Percentiles rank a stretch among this genome's conserved stretches.
Evolutionary conservation across 1,140 invertebrate genomes (phyloP).

Genomic region (Caligus rogercresseyi): DNA sequence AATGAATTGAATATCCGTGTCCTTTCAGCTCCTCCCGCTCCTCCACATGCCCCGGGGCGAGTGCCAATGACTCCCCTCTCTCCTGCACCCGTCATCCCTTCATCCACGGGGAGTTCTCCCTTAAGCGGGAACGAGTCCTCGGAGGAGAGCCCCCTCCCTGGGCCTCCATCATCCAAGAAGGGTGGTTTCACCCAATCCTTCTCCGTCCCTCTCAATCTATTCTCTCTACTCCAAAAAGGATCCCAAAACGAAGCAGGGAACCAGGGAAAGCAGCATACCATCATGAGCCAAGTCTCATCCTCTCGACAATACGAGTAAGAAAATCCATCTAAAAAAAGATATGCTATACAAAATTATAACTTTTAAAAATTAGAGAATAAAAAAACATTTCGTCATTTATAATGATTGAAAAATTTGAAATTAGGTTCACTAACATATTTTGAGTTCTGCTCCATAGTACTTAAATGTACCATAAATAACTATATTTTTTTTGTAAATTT

Average conservation of each 20-base stretch:
- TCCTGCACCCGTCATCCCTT: slow-evolving; percentile 5
- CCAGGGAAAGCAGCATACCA: not conserved
- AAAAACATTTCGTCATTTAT: no score
- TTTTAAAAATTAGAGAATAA: no score
- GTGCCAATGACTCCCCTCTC: not conserved
- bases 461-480: no score
- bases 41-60: not conserved
- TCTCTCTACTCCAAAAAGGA: not conserved
- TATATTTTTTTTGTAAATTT: no score
- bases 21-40: not conserved
- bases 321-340: not conserved
- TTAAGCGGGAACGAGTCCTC: not conserved
- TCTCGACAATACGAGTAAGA: no score
- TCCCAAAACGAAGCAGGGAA: not conserved
- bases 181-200: not conserved
- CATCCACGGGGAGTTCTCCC: not conserved
- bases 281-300: not conserved
- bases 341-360: not conserved
- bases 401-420: no score
- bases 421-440: no score
- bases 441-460: no score
- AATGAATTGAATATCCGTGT: no score
- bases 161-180: not conserved
- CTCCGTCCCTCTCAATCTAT: not conserved
- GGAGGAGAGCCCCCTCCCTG: not conserved